phyloP scores from a whole-genome alignment of 1,140 invertebrate species.

The Yoshiicerus persimilis region DNA sequence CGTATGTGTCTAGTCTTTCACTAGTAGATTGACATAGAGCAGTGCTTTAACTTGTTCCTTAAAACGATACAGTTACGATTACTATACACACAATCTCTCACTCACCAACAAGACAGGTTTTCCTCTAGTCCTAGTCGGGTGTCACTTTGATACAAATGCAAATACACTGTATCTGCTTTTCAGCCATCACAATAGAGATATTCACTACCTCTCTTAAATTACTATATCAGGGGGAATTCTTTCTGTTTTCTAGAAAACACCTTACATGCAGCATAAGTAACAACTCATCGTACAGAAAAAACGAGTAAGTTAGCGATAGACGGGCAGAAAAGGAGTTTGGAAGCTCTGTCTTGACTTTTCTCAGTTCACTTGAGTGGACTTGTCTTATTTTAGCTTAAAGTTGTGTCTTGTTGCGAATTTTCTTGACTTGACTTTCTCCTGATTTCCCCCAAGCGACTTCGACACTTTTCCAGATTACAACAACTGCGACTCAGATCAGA shows the following conservation, averaged over 20 bases:
- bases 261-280: no score
- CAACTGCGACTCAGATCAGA: background rate
- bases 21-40: background rate
- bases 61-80: background rate
- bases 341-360: background rate
- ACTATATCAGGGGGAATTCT: no score
- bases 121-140: no score
- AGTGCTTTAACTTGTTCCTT: background rate
- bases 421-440: background rate
- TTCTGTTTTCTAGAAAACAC: no score
- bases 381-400: background rate
- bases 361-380: background rate
- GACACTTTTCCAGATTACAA: constrained; percentile 4
- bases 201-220: no score
- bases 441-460: background rate
- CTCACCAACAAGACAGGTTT: background rate
- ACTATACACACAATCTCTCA: background rate
- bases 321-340: background rate
- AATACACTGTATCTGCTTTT: background rate
- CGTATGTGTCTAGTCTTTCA: background rate
- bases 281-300: background rate
- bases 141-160: background rate
- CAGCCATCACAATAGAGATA: no score
- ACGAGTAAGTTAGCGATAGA: background rate
- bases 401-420: background rate